A percentile compares a stretch with the other conserved stretches of the same genome.
Conservation (phyloP, 1,140 invertebrate genomes). For the Melipona quadrifasciata region DNA sequence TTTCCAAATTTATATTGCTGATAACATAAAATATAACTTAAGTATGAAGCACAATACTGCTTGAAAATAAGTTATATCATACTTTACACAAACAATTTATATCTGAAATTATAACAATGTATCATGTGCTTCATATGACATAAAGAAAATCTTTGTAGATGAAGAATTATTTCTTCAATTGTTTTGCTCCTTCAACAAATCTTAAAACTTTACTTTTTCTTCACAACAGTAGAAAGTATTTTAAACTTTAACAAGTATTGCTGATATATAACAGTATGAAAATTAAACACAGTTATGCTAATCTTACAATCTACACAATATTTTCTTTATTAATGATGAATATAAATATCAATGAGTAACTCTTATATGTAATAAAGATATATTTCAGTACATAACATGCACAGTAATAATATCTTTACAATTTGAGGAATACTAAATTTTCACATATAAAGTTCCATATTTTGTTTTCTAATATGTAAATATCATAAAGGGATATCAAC, state of each 20-base stretch:
- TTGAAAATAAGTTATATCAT: background rate
- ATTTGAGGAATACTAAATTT: background rate
- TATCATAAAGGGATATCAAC: background rate
- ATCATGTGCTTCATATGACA: background rate
- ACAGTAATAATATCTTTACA: constrained; percentile 8
- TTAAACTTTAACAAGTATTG: background rate
- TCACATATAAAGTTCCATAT: background rate
- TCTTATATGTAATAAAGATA: background rate
- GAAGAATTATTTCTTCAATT: background rate
- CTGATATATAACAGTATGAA: background rate
- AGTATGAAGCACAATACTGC: constrained; percentile 4
- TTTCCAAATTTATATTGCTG: background rate
- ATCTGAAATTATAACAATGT: background rate
- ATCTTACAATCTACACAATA: background rate
- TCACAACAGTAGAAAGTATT: background rate
- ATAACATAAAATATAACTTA: background rate
- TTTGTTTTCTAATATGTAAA: background rate
- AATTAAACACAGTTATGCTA: background rate
- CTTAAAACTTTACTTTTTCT: background rate
- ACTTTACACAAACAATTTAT: background rate
- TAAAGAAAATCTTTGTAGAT: background rate
- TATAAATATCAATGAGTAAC: background rate
- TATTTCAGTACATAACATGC: constrained; percentile 3
- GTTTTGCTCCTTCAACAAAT: background rate
- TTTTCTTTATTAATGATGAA: background rate